These are phyloP conservation scores for Steinernema scapterisci DNA, from an alignment of 2,888 invertebrate genomes.

Conservation along the genomic window DNA sequence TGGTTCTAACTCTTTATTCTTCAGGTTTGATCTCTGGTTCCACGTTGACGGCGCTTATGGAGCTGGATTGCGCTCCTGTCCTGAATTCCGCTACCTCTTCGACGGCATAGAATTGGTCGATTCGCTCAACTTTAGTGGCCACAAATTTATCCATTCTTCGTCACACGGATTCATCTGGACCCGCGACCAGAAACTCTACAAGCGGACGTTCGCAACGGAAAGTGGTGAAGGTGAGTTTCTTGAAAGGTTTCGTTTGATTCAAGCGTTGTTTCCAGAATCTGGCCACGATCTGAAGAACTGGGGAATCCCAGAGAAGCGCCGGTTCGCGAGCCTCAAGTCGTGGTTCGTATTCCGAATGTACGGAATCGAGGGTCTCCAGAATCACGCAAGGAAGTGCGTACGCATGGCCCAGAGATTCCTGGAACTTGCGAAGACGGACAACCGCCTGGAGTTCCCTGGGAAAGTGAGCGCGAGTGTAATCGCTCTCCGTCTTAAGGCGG, in stretches of 20 bases:
- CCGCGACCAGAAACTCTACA: background rate
- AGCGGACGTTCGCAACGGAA: no score
- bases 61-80: constrained; percentile 91
- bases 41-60: constrained; percentile 81
- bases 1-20: no score
- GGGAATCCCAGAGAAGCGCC: background rate
- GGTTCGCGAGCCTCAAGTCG: background rate
- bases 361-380: background rate
- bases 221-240: no score
- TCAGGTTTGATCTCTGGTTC: constrained; percentile 10
- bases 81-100: constrained; percentile 84
- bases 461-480: no score
- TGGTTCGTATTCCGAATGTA: constrained; percentile 23
- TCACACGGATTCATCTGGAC: constrained; percentile 40
- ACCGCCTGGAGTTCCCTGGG: no score
- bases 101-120: constrained; percentile 72
- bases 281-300: background rate
- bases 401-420: no score
- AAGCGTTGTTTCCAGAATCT: no score
- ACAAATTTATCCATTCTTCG: constrained; percentile 43
- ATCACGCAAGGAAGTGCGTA: background rate
- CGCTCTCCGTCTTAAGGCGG: no score
- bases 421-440: no score
- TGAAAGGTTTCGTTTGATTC: no score
- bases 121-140: constrained; percentile 44